Conservation (phyloP, 2,113 vertebrate species). For the Sebastes fasciatus region DNA sequence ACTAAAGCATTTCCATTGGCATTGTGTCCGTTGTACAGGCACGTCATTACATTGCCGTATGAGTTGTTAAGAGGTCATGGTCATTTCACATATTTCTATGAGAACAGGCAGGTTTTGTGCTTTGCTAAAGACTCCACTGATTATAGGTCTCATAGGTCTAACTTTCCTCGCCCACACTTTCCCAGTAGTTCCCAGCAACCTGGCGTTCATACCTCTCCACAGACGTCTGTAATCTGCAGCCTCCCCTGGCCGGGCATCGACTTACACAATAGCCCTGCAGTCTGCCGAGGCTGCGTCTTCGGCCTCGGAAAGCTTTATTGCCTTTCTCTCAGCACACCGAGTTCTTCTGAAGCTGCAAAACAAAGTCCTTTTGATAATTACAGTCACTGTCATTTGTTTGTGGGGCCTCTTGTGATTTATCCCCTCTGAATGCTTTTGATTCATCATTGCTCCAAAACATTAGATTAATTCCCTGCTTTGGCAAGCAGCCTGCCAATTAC, state of each 20-base stretch:
- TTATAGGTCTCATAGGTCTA: too few species aligned
- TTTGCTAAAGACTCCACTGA: too few species aligned
- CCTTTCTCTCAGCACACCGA: conserved; percentile 30
- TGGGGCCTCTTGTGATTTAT: conserved; percentile 67
- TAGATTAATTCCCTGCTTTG: conserved; percentile 76
- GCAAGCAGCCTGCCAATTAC: conserved; percentile 74
- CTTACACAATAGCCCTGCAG: conserved; percentile 6
- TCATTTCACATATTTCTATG: too few species aligned
- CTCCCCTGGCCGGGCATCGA: background rate
- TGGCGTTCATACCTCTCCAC: too few species aligned
- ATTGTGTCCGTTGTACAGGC: too few species aligned
- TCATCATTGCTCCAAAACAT: conserved; percentile 67
- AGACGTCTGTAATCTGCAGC: conserved; percentile 28
- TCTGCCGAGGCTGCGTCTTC: conserved; percentile 45
- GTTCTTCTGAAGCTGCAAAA: conserved; percentile 52
- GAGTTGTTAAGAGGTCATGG: too few species aligned
- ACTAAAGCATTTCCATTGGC: too few species aligned
- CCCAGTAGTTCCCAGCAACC: too few species aligned
- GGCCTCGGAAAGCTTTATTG: conserved; percentile 45
- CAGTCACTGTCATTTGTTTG: conserved; percentile 68
- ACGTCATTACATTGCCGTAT: too few species aligned
- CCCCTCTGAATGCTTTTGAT: conserved; percentile 64
- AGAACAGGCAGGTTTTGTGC: too few species aligned
- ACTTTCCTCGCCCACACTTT: too few species aligned
- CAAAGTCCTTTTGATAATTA: conserved; percentile 70